Evolutionary conservation across 2,113 vertebrate species (phyloP).

Genomic region (Psettodes erumei): DNA sequence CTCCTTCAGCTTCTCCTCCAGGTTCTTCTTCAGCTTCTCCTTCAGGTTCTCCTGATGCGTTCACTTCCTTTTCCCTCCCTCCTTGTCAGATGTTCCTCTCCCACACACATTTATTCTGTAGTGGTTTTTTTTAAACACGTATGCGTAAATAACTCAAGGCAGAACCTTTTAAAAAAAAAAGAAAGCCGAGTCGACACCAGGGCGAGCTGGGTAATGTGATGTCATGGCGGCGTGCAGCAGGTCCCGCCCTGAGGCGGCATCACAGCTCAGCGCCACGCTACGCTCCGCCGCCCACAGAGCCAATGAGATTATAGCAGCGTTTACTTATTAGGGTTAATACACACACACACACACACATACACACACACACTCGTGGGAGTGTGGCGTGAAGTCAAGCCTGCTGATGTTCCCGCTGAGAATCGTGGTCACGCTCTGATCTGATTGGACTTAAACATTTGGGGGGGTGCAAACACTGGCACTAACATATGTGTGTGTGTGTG

Average conservation of each 20-base stretch:
- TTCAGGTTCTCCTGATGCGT: no score
- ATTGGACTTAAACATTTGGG: conserved; percentile 12
- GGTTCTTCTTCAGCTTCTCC: no score
- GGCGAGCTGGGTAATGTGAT: not conserved
- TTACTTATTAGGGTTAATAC: not conserved
- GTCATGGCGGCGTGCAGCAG: conserved; percentile 13
- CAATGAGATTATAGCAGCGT: conserved; percentile 12
- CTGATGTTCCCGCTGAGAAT: not conserved
- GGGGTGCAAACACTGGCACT: conserved; percentile 2
- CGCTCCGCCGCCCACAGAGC: not conserved
- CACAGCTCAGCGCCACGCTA: not conserved
- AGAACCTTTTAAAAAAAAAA: not conserved
- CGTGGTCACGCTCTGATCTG: conserved; percentile 10
- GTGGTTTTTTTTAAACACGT: no score
- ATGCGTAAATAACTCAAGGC: not conserved
- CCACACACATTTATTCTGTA: no score
- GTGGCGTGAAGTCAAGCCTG: conserved; percentile 5
- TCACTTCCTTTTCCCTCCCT: no score
- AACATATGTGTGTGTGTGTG: not conserved
- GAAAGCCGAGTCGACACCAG: not conserved
- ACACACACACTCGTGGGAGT: conserved; percentile 3
- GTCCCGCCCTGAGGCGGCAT: conserved; percentile 3
- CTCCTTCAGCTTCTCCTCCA: no score
- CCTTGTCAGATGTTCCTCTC: no score
- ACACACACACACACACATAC: no score